phyloP scores from a whole-genome alignment of 2,888 invertebrate genomes.

The Leptopilina myrica region DNA sequence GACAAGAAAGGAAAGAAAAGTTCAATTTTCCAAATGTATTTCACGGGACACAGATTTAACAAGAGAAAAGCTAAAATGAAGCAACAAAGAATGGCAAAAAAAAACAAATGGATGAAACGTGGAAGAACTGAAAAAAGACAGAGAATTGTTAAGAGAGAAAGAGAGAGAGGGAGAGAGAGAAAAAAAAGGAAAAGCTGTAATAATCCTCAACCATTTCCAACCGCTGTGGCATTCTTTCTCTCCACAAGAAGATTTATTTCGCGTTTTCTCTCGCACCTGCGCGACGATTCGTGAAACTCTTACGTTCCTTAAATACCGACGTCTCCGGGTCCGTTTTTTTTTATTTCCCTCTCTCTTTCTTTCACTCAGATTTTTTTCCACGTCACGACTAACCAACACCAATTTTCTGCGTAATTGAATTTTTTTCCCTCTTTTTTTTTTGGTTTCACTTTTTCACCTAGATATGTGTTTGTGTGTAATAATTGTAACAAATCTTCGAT shows the following conservation, averaged over 20 bases:
- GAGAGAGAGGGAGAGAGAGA: constrained; percentile 1
- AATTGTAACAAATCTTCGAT: neutral
- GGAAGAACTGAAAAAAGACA: constrained; percentile 46
- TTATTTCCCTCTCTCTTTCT: constrained; percentile 40
- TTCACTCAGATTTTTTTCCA: too few relatives aligned
- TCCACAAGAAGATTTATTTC: constrained; percentile 67
- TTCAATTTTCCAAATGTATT: neutral
- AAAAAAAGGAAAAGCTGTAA: constrained; percentile 55
- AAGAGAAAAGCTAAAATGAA: constrained; percentile 28
- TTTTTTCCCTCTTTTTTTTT: constrained; percentile 48
- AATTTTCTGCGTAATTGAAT: constrained; percentile 59
- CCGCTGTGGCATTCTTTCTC: constrained; percentile 53
- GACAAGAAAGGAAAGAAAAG: neutral
- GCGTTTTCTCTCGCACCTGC: constrained; percentile 69
- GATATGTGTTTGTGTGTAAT: too few relatives aligned
- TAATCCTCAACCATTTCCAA: constrained; percentile 61
- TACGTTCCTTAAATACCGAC: constrained; percentile 59
- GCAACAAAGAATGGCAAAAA: constrained; percentile 39
- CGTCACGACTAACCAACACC: constrained; percentile 45
- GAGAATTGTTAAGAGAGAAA: constrained; percentile 34
- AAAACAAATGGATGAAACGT: constrained; percentile 11
- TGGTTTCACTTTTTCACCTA: constrained; percentile 40
- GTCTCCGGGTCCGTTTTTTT: constrained; percentile 32
- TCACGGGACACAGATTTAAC: constrained; percentile 1
- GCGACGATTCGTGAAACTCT: constrained; percentile 63